Percentiles rank a stretch among this genome's conserved stretches.
phyloP scores from a whole-genome alignment of 2,797 vertebrate species.

The Acanthopagrus latus region DNA sequence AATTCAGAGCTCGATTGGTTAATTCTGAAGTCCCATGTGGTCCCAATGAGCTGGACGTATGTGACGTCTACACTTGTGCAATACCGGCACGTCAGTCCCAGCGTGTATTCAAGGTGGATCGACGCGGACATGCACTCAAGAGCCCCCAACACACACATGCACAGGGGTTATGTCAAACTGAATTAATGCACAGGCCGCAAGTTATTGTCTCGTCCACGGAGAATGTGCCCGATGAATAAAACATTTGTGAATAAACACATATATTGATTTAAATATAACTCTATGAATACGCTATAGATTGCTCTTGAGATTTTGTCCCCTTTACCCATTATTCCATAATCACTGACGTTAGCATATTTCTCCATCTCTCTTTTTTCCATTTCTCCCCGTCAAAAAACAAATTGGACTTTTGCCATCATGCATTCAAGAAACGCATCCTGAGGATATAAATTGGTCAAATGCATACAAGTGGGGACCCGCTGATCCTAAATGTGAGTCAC shows the following conservation, averaged over 20 bases:
- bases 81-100: slow-evolving; percentile 26
- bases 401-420: slow-evolving; percentile 61
- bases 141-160: slow-evolving; percentile 25
- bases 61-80: slow-evolving; percentile 39
- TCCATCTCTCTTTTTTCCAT: slow-evolving; percentile 53
- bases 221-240: slow-evolving; percentile 77
- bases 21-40: slow-evolving; percentile 27
- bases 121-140: slow-evolving; percentile 31
- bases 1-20: slow-evolving; percentile 38
- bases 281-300: slow-evolving; percentile 71
- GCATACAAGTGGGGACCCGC: slow-evolving; percentile 66
- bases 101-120: slow-evolving; percentile 28
- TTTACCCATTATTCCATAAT: slow-evolving; percentile 68
- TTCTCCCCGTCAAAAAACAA: slow-evolving; percentile 50
- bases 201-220: slow-evolving; percentile 57
- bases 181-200: slow-evolving; percentile 67
- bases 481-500: slow-evolving; percentile 68
- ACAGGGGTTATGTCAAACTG: slow-evolving; percentile 45
- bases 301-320: slow-evolving; percentile 68
- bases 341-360: slow-evolving; percentile 72
- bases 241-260: slow-evolving; percentile 75
- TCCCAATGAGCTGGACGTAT: slow-evolving; percentile 15
- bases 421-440: slow-evolving; percentile 49
- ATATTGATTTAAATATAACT: slow-evolving; percentile 79
- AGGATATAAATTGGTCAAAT: slow-evolving; percentile 65